phyloP scores from a whole-genome alignment of 2,113 vertebrate species.

The Calyptomena viridis region DNA sequence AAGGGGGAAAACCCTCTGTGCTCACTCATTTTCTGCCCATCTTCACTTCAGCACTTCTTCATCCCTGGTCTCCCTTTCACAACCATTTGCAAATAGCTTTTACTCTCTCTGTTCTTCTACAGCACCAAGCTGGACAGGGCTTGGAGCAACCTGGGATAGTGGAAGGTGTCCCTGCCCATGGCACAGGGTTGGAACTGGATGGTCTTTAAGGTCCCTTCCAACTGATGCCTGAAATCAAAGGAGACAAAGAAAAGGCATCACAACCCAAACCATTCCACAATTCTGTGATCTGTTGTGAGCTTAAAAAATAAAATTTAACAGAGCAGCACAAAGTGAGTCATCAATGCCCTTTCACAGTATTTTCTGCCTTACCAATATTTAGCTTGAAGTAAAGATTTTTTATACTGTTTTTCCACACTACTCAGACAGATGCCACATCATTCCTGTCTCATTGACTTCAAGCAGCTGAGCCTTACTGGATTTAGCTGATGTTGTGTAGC shows the following conservation, averaged over 20 bases:
- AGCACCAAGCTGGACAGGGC: rapidly evolving
- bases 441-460: background rate
- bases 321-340: background rate
- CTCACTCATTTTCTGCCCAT: background rate
- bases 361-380: background rate
- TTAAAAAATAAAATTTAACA: background rate
- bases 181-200: background rate
- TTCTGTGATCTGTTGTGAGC: background rate
- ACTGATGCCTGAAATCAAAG: too few relatives aligned
- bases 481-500: background rate
- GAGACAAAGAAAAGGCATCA: too few relatives aligned
- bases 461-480: background rate
- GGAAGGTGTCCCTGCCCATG: background rate
- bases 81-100: background rate
- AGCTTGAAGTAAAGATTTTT: background rate
- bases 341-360: background rate
- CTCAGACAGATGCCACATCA: background rate
- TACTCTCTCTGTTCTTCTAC: background rate
- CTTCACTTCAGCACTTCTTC: background rate
- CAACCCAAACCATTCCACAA: background rate
- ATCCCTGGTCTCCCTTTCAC: background rate
- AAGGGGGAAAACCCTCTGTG: background rate
- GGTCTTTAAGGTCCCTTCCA: background rate
- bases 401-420: background rate
- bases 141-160: background rate